Evolutionary conservation across 1,140 invertebrate species (phyloP).

Genomic region (Drosophila sp.): DNA sequence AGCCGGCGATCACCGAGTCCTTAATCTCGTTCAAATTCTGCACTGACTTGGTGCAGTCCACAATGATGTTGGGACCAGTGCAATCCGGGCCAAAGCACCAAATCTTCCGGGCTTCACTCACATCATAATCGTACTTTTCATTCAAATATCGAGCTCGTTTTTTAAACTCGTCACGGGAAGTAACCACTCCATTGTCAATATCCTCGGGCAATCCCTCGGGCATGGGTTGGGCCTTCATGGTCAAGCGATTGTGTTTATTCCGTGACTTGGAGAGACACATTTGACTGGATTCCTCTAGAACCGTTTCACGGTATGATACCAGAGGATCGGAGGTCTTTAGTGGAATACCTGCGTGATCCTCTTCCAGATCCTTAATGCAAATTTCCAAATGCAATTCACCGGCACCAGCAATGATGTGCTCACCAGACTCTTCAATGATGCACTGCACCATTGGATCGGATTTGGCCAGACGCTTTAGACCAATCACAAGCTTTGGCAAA

Average conservation of each 20-base stretch:
- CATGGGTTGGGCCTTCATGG: constrained; percentile 97
- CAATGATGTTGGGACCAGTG: constrained; percentile 97
- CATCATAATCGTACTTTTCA: constrained; percentile 98
- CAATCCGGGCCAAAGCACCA: constrained; percentile 99
- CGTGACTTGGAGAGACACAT: constrained; percentile 99
- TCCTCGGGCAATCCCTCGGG: constrained; percentile 97
- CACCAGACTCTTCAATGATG: constrained; percentile 99
- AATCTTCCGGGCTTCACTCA: constrained; percentile 99
- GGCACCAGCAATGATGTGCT: constrained; percentile 99
- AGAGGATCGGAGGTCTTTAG: constrained; percentile 99
- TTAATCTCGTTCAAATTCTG: constrained; percentile 99
- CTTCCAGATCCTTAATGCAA: constrained; percentile 99
- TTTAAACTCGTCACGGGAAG: constrained; percentile 98
- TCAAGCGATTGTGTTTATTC: constrained; percentile 99
- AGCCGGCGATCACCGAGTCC: constrained; percentile 99
- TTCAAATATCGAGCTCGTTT: constrained; percentile 94
- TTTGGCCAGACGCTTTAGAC: constrained; percentile 98
- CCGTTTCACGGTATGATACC: constrained; percentile 99
- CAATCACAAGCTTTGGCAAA: constrained; percentile 98
- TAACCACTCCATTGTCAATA: constrained; percentile 97
- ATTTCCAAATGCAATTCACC: constrained; percentile 99
- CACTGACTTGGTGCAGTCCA: constrained; percentile 99
- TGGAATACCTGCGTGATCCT: constrained; percentile 99
- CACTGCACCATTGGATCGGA: constrained; percentile 99
- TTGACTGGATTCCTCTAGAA: constrained; percentile 94